These are phyloP conservation scores for Hermaeophaga mercurialis DNA, from an alignment of 2,888 invertebrate genomes.

Conservation along the genomic window DNA sequence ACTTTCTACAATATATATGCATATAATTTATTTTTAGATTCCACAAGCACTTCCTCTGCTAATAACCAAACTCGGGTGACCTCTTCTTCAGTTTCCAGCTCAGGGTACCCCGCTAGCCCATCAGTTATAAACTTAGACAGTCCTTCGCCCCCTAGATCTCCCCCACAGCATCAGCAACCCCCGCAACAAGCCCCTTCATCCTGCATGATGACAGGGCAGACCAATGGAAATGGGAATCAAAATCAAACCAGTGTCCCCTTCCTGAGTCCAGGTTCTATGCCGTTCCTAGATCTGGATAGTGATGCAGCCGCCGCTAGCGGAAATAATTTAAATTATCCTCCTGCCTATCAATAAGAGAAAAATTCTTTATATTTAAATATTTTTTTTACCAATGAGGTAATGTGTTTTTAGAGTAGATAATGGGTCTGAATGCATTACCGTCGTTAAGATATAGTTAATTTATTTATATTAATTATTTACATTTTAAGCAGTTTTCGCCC, in stretches of 20 bases:
- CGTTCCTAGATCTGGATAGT: conserved; percentile 52
- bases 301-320: conserved; percentile 42
- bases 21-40: conserved; percentile 43
- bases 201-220: conserved; percentile 18
- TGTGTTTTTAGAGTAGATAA: too few species aligned
- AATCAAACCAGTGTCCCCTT: conserved; percentile 32
- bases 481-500: too few species aligned
- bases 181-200: not conserved
- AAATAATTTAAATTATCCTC: conserved; percentile 34
- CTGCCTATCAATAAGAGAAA: conserved; percentile 23
- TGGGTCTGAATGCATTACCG: too few species aligned
- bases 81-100: conserved; percentile 62
- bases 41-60: conserved; percentile 56
- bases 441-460: too few species aligned
- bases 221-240: conserved; percentile 39
- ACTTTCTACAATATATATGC: not conserved
- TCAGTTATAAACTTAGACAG: conserved; percentile 63
- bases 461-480: too few species aligned
- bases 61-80: conserved; percentile 55
- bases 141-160: conserved; percentile 8
- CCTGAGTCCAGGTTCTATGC: conserved; percentile 43
- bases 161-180: not conserved
- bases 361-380: not conserved
- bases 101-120: conserved; percentile 66
- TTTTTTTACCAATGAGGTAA: too few species aligned